phyloP scores from a whole-genome alignment of 2,888 invertebrate species.

The Chaetogeoica ovagalla region DNA sequence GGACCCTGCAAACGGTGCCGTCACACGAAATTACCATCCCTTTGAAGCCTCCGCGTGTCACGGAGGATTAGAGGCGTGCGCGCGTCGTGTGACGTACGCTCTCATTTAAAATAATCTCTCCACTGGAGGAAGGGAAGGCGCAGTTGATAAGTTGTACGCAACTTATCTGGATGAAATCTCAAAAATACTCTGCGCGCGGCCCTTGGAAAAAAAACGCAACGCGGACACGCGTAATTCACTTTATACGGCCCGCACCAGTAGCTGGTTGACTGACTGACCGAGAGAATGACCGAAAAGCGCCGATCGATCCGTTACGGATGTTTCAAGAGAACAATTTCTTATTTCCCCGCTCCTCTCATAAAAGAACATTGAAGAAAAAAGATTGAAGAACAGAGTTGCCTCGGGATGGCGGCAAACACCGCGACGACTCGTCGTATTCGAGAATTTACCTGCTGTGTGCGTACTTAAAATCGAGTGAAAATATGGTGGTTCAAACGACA shows the following conservation, averaged over 20 bases:
- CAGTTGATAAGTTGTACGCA: constrained; percentile 34
- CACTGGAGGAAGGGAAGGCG: background rate
- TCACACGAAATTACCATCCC: constrained; percentile 39
- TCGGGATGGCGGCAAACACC: no score
- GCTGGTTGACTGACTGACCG: background rate
- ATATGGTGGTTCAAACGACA: no score
- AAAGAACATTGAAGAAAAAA: no score
- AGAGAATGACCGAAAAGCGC: background rate
- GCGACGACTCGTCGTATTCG: no score
- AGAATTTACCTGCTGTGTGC: no score
- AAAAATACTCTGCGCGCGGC: constrained; percentile 22
- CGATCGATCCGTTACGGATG: no score
- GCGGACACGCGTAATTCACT: constrained; percentile 26
- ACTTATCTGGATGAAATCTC: constrained; percentile 42
- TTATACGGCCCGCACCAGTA: background rate
- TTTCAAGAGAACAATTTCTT: no score
- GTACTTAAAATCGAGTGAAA: no score
- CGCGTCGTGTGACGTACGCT: background rate
- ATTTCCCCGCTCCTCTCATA: no score
- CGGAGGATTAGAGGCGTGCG: constrained; percentile 27
- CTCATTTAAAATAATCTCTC: constrained; percentile 46
- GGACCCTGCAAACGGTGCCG: background rate
- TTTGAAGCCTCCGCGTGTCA: constrained; percentile 45
- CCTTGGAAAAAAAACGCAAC: background rate
- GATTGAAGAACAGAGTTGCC: no score